A percentile compares a stretch with the other conserved stretches of the same genome.
These are phyloP conservation scores for Pocillopora meandrina DNA, from an alignment of 92 coral and sea anemone genomes.

Conservation along the genomic window DNA sequence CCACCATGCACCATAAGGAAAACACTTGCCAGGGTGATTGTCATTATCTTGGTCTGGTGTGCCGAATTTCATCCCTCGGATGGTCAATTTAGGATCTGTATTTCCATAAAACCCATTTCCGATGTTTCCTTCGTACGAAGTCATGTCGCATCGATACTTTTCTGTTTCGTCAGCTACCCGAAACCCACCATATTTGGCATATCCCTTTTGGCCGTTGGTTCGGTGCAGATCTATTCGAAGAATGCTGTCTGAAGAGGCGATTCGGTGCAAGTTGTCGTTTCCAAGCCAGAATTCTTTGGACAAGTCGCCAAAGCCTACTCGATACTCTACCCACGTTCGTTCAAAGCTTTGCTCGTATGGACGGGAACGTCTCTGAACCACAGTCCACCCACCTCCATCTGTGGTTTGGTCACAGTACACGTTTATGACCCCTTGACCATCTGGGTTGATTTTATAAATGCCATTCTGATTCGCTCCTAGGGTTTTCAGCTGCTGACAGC, in stretches of 20 bases:
- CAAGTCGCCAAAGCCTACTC: constrained; percentile 7
- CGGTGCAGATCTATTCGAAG: not conserved
- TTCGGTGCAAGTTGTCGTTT: constrained; percentile 22
- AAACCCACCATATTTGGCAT: constrained; percentile 26
- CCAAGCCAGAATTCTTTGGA: constrained; percentile 22
- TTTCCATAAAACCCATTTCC: constrained; percentile 34
- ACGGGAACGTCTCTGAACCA: not conserved
- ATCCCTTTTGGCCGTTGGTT: constrained; percentile 1
- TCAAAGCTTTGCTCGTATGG: not conserved
- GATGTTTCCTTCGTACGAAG: constrained; percentile 38
- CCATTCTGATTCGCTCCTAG: constrained; percentile 2
- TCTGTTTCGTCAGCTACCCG: constrained; percentile 24
- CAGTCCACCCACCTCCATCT: not conserved
- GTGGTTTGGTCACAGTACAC: constrained; percentile 11
- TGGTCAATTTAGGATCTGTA: constrained; percentile 4
- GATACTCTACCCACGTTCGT: not conserved
- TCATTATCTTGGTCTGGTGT: constrained; percentile 42
- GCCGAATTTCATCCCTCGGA: constrained; percentile 15
- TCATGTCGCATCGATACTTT: constrained; percentile 41
- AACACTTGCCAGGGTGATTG: not conserved
- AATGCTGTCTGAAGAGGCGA: not conserved
- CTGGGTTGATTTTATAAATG: not conserved
- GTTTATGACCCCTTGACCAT: not conserved
- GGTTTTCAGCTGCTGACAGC: not conserved
- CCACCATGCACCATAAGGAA: constrained; percentile 18